Percentiles rank a stretch among this genome's conserved stretches.
phyloP scores from a whole-genome alignment of 1,140 invertebrate genomes.

The Camponotus floridanus region DNA sequence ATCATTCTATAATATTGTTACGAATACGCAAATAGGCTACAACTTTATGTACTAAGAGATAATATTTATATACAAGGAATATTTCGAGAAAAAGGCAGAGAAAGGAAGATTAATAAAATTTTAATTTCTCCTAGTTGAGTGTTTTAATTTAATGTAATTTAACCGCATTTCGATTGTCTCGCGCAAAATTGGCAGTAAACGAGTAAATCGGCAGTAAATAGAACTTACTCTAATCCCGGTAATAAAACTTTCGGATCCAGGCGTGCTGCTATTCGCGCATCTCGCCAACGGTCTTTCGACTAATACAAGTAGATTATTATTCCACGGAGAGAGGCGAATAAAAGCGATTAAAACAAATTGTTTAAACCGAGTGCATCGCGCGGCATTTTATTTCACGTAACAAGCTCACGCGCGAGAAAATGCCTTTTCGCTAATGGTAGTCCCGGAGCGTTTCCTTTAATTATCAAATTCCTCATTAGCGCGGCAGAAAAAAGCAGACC shows the following conservation, averaged over 20 bases:
- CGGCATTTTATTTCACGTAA: constrained; percentile 50
- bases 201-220: constrained; percentile 47
- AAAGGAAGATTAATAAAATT: too few species aligned
- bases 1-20: background rate
- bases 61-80: too few species aligned
- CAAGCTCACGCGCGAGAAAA: constrained; percentile 12
- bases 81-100: too few species aligned
- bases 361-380: constrained; percentile 45
- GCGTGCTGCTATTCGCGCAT: constrained; percentile 20
- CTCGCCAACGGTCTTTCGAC: constrained; percentile 6
- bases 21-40: too few species aligned
- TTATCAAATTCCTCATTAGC: constrained; percentile 40
- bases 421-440: constrained; percentile 52
- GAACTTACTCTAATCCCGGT: constrained; percentile 39
- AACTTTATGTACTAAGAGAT: too few species aligned
- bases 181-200: constrained; percentile 14
- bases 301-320: constrained; percentile 64
- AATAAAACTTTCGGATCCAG: constrained; percentile 55
- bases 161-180: background rate
- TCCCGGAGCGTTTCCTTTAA: constrained; percentile 50
- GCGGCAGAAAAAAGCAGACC: constrained; percentile 11
- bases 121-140: background rate
- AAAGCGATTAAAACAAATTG: constrained; percentile 56
- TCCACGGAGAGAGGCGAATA: constrained; percentile 8
- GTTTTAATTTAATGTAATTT: background rate